A percentile compares a stretch with the other conserved stretches of the same genome.
Conservation (phyloP, 1,140 invertebrate genomes). For the Lethocerus indicus region DNA sequence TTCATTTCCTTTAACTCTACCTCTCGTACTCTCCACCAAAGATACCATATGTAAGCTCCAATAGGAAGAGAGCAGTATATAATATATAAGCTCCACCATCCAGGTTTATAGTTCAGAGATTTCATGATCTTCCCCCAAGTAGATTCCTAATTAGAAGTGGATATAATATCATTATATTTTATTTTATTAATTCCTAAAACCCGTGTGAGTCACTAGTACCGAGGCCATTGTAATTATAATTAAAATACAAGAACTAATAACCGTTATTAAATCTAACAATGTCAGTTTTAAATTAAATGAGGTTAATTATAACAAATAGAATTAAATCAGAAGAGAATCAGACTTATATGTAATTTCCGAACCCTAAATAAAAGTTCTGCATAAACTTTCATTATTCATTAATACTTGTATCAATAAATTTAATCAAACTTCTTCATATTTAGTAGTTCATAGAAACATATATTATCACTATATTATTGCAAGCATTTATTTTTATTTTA, state of each 20-base stretch:
- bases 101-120: conserved; percentile 56
- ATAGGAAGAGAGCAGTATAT: conserved; percentile 57
- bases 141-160: conserved; percentile 31
- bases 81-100: conserved; percentile 59
- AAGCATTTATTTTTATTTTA: not conserved
- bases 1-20: no score
- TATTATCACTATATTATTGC: no score
- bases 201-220: not conserved
- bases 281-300: not conserved
- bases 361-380: no score
- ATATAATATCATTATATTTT: not conserved
- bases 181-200: not conserved
- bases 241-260: not conserved
- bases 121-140: conserved; percentile 53
- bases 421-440: no score
- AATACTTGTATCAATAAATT: no score
- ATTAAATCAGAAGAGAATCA: no score
- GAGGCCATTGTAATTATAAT: not conserved
- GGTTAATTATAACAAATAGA: not conserved
- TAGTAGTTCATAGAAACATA: not conserved
- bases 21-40: conserved; percentile 44
- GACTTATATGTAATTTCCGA: no score
- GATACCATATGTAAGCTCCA: conserved; percentile 46
- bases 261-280: not conserved
- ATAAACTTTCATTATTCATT: no score